Percentiles rank a stretch among this genome's conserved stretches.
phyloP scores from a whole-genome alignment of 2,113 vertebrate genomes.

The Raja brachyura region DNA sequence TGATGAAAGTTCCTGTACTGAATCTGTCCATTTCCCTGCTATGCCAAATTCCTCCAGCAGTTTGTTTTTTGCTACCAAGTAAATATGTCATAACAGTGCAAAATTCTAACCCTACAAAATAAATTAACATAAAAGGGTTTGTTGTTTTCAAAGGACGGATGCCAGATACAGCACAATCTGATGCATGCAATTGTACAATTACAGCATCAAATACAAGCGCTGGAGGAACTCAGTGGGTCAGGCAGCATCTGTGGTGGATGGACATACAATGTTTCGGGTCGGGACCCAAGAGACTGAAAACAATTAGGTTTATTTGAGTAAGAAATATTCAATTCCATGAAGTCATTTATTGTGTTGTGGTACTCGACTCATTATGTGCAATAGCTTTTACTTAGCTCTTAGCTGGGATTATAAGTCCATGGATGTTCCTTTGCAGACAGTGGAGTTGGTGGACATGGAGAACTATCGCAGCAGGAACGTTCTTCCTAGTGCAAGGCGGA shows the following conservation, averaged over 20 bases:
- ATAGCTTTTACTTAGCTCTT: background rate
- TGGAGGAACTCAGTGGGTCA: too few species aligned
- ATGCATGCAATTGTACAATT: background rate
- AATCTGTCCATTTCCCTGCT: too few species aligned
- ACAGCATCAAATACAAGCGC: background rate
- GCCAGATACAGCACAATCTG: background rate
- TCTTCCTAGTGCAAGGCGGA: background rate
- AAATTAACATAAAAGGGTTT: background rate
- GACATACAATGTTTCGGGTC: too few species aligned
- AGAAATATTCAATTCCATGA: background rate
- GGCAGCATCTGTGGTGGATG: too few species aligned
- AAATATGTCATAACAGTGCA: background rate
- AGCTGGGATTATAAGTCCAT: background rate
- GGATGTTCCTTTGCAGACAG: background rate
- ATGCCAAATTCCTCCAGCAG: too few species aligned
- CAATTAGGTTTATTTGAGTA: background rate
- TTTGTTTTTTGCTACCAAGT: background rate
- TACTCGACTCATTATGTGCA: background rate
- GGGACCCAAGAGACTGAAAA: background rate
- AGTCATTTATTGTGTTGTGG: background rate
- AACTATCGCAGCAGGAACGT: background rate
- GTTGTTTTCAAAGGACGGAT: background rate
- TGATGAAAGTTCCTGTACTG: too few species aligned
- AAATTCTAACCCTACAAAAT: background rate
- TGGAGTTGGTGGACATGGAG: background rate